phyloP scores from a whole-genome alignment of 2,113 vertebrate species.

The Callospermophilus lateralis region DNA sequence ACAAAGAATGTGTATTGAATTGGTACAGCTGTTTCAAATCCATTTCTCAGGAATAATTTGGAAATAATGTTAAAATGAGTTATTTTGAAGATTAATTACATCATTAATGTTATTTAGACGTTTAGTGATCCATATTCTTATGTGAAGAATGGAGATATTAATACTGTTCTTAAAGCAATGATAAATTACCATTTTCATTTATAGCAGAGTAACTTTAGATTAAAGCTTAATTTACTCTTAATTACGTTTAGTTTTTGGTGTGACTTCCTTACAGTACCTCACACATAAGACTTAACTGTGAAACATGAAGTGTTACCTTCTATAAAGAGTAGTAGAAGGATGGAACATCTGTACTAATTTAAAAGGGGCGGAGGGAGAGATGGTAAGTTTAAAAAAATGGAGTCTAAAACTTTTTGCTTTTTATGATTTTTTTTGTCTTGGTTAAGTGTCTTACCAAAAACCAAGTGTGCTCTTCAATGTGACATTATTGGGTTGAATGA shows the following conservation, averaged over 20 bases:
- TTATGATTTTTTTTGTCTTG: conserved; percentile 27
- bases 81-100: conserved; percentile 81
- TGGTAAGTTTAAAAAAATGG: conserved; percentile 29
- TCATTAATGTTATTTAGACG: conserved; percentile 76
- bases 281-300: conserved; percentile 27
- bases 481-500: conserved; percentile 25
- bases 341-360: conserved; percentile 30
- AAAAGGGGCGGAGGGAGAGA: not conserved
- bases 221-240: conserved; percentile 65
- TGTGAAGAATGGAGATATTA: conserved; percentile 60
- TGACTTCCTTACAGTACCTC: conserved; percentile 29
- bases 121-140: conserved; percentile 70
- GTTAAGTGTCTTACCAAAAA: conserved; percentile 37
- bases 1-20: conserved; percentile 83
- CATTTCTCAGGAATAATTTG: conserved; percentile 79
- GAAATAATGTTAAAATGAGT: conserved; percentile 81
- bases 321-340: conserved; percentile 36
- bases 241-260: conserved; percentile 55
- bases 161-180: conserved; percentile 65
- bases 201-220: conserved; percentile 41
- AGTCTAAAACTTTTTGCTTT: conserved; percentile 44
- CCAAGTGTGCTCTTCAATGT: conserved; percentile 22
- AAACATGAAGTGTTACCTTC: conserved; percentile 56
- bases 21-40: conserved; percentile 81
- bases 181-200: conserved; percentile 69